Conservation (phyloP, 2,797 vertebrate species). For the Orientallactaga sibirica region DNA sequence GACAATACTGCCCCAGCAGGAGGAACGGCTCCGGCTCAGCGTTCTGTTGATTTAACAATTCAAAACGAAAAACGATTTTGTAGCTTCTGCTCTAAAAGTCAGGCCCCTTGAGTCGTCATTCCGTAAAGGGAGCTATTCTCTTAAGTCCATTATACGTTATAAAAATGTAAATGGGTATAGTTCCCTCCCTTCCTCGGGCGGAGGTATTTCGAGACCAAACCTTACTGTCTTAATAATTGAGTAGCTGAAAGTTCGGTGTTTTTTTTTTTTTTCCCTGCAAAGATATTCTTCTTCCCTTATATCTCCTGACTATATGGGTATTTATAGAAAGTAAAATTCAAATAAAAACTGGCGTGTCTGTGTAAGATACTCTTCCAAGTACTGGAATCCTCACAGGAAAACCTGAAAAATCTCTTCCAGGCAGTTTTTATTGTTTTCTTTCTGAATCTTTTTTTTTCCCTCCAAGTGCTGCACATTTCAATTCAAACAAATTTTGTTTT, state of each 20-base stretch:
- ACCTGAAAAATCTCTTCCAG: slow-evolving; percentile 50
- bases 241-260: not conserved
- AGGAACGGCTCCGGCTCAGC: slow-evolving; percentile 77
- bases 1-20: slow-evolving; percentile 86
- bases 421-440: slow-evolving; percentile 59
- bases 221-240: slow-evolving; percentile 52
- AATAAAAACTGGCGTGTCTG: slow-evolving; percentile 32
- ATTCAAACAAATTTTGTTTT: slow-evolving; percentile 68
- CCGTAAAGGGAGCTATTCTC: slow-evolving; percentile 50
- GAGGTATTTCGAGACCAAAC: slow-evolving; percentile 50
- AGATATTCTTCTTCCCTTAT: slow-evolving; percentile 35
- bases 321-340: slow-evolving; percentile 65
- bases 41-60: slow-evolving; percentile 80
- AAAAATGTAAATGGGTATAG: slow-evolving; percentile 66
- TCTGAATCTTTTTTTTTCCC: slow-evolving; percentile 54
- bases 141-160: slow-evolving; percentile 24
- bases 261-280: slow-evolving; percentile 21
- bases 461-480: slow-evolving; percentile 63
- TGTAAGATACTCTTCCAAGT: slow-evolving; percentile 34
- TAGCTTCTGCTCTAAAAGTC: slow-evolving; percentile 67
- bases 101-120: slow-evolving; percentile 54
- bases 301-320: slow-evolving; percentile 44
- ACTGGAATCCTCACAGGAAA: slow-evolving; percentile 33
- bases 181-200: not conserved
- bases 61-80: slow-evolving; percentile 47